Evolutionary conservation across 2,797 vertebrate species (phyloP).

Genomic region (Spea hammondii): DNA sequence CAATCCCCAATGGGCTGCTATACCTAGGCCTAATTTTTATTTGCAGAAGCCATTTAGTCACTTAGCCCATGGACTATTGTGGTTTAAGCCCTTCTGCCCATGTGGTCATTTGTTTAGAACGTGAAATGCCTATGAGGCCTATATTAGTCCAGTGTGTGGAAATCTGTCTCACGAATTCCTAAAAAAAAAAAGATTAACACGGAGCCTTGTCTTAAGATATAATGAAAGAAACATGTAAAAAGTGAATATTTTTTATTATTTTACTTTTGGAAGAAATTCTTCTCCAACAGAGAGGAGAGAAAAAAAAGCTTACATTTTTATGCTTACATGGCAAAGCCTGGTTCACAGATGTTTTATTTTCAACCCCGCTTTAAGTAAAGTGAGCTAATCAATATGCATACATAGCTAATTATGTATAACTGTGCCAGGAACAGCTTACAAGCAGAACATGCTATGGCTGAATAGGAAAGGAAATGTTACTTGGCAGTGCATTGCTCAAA

Average conservation of each 20-base stretch:
- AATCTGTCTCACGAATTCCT: too few species aligned
- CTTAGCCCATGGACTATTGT: too few species aligned
- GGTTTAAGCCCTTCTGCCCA: too few species aligned
- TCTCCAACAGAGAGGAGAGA: slow-evolving; percentile 21
- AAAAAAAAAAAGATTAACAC: background rate
- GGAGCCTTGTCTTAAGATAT: background rate
- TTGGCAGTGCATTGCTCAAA: slow-evolving; percentile 48
- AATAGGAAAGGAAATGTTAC: slow-evolving; percentile 52
- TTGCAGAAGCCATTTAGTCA: too few species aligned
- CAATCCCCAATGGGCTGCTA: too few species aligned
- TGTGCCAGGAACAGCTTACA: slow-evolving; percentile 52
- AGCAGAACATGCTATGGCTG: slow-evolving; percentile 52
- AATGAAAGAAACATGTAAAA: background rate
- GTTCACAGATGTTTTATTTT: slow-evolving; percentile 53
- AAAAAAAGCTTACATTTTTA: slow-evolving; percentile 30
- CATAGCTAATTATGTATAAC: slow-evolving; percentile 52
- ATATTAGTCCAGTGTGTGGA: too few species aligned
- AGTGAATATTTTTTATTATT: slow-evolving; percentile 10
- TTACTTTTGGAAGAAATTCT: slow-evolving; percentile 26
- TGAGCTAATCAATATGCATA: slow-evolving; percentile 54
- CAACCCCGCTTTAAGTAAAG: slow-evolving; percentile 53
- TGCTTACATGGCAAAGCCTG: slow-evolving; percentile 54
- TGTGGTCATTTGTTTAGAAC: too few species aligned
- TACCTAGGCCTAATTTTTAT: too few species aligned
- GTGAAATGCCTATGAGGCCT: too few species aligned